These are phyloP conservation scores for Pteruthius melanotis DNA, from an alignment of 2,113 vertebrate species.

Conservation along the genomic window DNA sequence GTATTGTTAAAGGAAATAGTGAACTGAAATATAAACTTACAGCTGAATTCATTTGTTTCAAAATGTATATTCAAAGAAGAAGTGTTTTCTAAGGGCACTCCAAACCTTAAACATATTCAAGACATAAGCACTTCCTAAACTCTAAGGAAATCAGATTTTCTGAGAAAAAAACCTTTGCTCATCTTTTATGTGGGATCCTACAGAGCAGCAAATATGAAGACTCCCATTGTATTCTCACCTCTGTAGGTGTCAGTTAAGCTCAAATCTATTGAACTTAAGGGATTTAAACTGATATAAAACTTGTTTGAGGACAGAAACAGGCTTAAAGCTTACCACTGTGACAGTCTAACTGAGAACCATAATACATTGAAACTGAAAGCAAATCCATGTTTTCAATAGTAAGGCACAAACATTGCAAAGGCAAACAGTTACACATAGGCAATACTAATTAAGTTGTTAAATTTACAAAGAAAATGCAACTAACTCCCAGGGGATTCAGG, in stretches of 20 bases:
- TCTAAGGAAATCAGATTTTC: not conserved
- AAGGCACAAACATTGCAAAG: not conserved
- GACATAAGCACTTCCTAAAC: not conserved
- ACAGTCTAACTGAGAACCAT: not conserved
- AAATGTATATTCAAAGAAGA: not conserved
- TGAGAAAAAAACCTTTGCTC: not conserved
- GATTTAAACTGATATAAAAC: not conserved
- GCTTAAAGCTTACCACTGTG: not conserved
- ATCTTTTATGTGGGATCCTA: not conserved
- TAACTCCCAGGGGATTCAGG: not conserved
- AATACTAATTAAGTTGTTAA: not conserved
- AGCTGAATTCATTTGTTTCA: conserved; percentile 4
- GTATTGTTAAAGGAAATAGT: not conserved
- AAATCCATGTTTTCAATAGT: not conserved
- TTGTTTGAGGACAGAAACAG: not conserved
- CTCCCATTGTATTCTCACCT: not conserved
- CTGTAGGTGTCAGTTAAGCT: not conserved
- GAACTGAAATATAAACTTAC: conserved; percentile 7
- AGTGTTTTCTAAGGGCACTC: not conserved
- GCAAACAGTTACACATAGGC: not conserved
- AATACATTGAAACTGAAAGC: not conserved
- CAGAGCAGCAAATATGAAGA: not conserved
- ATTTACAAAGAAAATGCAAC: not conserved
- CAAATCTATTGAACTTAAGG: not conserved
- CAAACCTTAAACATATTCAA: not conserved